These are phyloP conservation scores for Procambarus clarkii DNA, from an alignment of 1,140 invertebrate genomes.

Conservation along the genomic window DNA sequence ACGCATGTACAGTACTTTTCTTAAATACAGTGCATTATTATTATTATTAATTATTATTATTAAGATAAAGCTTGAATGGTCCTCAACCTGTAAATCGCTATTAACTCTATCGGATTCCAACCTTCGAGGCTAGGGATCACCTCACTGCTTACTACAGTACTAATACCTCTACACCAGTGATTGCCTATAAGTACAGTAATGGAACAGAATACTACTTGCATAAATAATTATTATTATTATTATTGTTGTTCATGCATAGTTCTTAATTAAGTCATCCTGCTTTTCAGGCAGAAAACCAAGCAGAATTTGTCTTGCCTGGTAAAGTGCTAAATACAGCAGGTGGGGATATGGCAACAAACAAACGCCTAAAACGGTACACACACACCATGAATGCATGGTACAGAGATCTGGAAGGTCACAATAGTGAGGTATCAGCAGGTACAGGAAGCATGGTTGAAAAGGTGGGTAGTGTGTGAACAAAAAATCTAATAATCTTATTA, in stretches of 20 bases:
- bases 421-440: background rate
- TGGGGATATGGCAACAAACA: background rate
- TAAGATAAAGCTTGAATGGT: too few species aligned
- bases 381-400: conserved; percentile 56
- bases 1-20: too few species aligned
- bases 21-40: too few species aligned
- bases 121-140: too few species aligned
- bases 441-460: conserved; percentile 23
- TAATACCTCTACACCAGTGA: too few species aligned
- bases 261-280: background rate
- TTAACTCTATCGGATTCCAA: too few species aligned
- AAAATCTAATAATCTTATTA: background rate
- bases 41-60: too few species aligned
- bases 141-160: too few species aligned
- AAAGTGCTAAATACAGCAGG: background rate
- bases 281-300: background rate
- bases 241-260: background rate
- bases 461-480: background rate
- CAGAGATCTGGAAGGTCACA: conserved; percentile 11
- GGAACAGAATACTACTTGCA: too few species aligned
- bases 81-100: too few species aligned
- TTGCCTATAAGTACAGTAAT: too few species aligned
- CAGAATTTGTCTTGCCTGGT: background rate
- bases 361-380: background rate
- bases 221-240: too few species aligned